Conservation (phyloP, 2,888 invertebrate genomes). For the Leptinotarsa peninsularis region DNA sequence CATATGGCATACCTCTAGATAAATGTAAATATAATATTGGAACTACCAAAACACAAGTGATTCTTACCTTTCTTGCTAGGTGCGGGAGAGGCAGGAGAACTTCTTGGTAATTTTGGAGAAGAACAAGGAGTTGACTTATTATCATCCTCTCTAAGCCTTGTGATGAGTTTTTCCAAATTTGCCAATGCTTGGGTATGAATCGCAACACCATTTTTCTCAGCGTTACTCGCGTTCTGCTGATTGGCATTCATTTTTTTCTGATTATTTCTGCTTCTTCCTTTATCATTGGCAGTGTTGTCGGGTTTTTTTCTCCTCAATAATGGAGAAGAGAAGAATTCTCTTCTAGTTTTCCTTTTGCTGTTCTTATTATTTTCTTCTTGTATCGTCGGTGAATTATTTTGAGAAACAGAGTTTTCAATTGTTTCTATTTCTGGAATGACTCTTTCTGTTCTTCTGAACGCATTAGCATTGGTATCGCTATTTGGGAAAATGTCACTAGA, state of each 20-base stretch:
- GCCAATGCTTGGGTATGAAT: conserved; percentile 70
- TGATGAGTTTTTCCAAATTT: conserved; percentile 71
- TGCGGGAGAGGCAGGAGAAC: conserved; percentile 82
- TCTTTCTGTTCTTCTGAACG: conserved; percentile 56
- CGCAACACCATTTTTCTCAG: conserved; percentile 55
- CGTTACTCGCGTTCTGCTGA: conserved; percentile 35
- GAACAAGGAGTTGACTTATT: conserved; percentile 68
- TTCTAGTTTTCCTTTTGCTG: conserved; percentile 59
- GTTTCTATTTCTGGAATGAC: conserved; percentile 59
- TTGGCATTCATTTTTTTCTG: conserved; percentile 51
- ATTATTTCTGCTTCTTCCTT: conserved; percentile 56
- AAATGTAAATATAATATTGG: neutral
- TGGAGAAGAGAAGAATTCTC: conserved; percentile 65
- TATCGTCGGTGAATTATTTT: conserved; percentile 29
- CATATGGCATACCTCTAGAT: too few relatives aligned
- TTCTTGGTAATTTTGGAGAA: conserved; percentile 77
- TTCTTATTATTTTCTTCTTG: conserved; percentile 46
- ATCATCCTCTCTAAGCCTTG: conserved; percentile 70
- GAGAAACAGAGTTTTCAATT: conserved; percentile 29
- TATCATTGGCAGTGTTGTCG: conserved; percentile 51
- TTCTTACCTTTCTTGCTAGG: conserved; percentile 73
- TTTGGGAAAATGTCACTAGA: conserved; percentile 82
- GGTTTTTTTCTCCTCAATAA: conserved; percentile 64
- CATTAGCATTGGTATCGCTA: conserved; percentile 55
- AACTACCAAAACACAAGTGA: neutral